phyloP scores from a whole-genome alignment of 2,113 vertebrate genomes.

The Tyto alba region DNA sequence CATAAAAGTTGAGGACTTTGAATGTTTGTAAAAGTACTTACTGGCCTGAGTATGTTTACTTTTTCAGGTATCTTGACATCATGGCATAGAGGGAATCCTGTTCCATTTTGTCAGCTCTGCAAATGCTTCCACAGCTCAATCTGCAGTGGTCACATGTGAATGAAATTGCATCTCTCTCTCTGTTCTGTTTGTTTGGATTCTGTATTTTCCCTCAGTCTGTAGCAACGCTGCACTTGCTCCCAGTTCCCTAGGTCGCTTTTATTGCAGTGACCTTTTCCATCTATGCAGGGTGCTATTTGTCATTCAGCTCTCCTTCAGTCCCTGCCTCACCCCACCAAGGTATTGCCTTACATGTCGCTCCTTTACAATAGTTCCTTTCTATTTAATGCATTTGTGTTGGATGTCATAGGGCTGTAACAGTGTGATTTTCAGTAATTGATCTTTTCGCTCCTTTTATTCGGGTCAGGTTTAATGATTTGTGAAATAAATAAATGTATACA shows the following conservation, averaged over 20 bases:
- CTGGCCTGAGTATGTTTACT: background rate
- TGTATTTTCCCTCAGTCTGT: slow-evolving; percentile 47
- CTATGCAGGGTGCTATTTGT: slow-evolving; percentile 4
- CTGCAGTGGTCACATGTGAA: slow-evolving; percentile 48
- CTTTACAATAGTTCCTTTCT: background rate
- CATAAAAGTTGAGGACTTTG: background rate
- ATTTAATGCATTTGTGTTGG: slow-evolving; percentile 25
- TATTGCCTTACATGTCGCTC: background rate
- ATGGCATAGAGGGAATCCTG: background rate
- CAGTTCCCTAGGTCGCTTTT: slow-evolving; percentile 64
- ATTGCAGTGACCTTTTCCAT: slow-evolving; percentile 66
- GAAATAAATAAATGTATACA: background rate
- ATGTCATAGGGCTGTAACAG: background rate
- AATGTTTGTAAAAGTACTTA: background rate
- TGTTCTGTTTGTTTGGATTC: slow-evolving; percentile 49
- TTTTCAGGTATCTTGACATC: background rate
- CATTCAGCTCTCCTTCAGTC: background rate
- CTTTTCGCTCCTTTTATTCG: background rate
- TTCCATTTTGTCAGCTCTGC: slow-evolving; percentile 21
- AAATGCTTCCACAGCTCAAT: slow-evolving; percentile 11
- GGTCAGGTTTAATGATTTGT: slow-evolving; percentile 29
- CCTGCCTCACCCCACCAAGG: background rate
- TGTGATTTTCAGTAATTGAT: slow-evolving; percentile 11
- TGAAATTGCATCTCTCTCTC: slow-evolving; percentile 48
- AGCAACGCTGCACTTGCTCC: slow-evolving; percentile 46